Evolutionary conservation across 2,113 vertebrate genomes (phyloP).

Genomic region (Corythaeola cristata): DNA sequence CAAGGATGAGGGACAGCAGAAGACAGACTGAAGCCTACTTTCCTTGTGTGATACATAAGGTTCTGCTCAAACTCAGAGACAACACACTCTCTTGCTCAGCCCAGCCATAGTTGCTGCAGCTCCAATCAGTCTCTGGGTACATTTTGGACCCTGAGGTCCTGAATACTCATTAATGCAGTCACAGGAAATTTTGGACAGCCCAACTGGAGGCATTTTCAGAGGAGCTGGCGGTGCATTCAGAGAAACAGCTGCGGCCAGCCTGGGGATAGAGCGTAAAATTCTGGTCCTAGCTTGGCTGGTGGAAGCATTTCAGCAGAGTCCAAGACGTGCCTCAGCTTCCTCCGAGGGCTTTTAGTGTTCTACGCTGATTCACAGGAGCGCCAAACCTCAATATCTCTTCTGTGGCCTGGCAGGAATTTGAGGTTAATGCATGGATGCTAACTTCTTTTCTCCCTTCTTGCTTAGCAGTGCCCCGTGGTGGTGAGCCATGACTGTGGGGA

Average conservation of each 20-base stretch:
- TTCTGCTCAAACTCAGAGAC: not conserved
- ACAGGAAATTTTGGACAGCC: not conserved
- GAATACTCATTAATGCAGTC: not conserved
- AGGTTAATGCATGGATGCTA: not conserved
- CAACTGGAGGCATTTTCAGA: not conserved
- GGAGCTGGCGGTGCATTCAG: not conserved
- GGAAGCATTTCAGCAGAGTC: not conserved
- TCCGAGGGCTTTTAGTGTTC: not conserved
- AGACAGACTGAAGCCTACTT: not conserved
- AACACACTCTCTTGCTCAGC: not conserved
- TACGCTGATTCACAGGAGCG: not conserved
- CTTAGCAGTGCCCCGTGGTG: not conserved
- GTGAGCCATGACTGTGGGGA: not conserved
- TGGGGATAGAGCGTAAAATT: not conserved
- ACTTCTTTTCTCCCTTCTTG: not conserved
- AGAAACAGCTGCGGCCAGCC: conserved; percentile 10
- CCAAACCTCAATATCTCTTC: not conserved
- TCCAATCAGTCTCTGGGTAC: rapidly evolving
- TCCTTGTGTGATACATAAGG: rapidly evolving
- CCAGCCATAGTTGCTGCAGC: not conserved
- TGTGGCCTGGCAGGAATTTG: not conserved
- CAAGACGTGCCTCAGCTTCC: not conserved
- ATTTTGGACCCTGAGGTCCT: not conserved
- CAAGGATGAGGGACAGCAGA: not conserved
- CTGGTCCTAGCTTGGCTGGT: not conserved